These are phyloP conservation scores for Nymphalis polychloros DNA, from an alignment of 2,888 invertebrate genomes.

Conservation along the genomic window DNA sequence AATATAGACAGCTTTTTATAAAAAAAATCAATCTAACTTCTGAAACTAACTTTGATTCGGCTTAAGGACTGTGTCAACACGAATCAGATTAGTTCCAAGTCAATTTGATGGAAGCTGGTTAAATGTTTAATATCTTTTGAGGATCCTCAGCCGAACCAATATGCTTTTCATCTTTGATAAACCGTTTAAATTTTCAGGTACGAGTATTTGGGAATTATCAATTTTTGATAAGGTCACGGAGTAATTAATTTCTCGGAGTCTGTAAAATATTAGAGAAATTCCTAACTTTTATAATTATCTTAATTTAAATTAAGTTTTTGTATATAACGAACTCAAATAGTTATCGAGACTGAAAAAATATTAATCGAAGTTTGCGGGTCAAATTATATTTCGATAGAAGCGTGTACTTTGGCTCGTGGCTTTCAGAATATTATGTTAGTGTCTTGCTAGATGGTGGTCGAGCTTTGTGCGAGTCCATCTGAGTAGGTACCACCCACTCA, in stretches of 20 bases:
- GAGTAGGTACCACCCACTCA: too few species aligned
- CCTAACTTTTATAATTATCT: too few species aligned
- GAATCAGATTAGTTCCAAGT: constrained; percentile 35
- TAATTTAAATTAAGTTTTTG: too few species aligned
- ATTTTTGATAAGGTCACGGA: constrained; percentile 14
- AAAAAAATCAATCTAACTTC: constrained; percentile 10
- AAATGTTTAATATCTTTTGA: constrained; percentile 32
- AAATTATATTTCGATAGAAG: too few species aligned
- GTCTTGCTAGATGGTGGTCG: too few species aligned
- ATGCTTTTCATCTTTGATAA: constrained; percentile 29
- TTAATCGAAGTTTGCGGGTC: too few species aligned
- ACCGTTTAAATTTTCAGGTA: constrained; percentile 24
- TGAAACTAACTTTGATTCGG: constrained; percentile 3
- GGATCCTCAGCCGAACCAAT: constrained; percentile 13
- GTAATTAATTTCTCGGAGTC: constrained; percentile 14
- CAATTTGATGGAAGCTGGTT: constrained; percentile 26
- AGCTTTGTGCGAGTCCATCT: too few species aligned
- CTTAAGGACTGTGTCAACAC: constrained; percentile 31
- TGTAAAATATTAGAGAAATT: neutral
- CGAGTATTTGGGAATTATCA: constrained; percentile 16
- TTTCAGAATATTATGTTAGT: too few species aligned
- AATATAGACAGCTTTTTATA: neutral
- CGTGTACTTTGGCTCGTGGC: too few species aligned
- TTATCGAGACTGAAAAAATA: too few species aligned
- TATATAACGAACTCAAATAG: too few species aligned